A percentile compares a stretch with the other conserved stretches of the same genome.
These are phyloP conservation scores for Heliangelus exortis DNA, from an alignment of 2,797 vertebrate species.

Conservation along the genomic window DNA sequence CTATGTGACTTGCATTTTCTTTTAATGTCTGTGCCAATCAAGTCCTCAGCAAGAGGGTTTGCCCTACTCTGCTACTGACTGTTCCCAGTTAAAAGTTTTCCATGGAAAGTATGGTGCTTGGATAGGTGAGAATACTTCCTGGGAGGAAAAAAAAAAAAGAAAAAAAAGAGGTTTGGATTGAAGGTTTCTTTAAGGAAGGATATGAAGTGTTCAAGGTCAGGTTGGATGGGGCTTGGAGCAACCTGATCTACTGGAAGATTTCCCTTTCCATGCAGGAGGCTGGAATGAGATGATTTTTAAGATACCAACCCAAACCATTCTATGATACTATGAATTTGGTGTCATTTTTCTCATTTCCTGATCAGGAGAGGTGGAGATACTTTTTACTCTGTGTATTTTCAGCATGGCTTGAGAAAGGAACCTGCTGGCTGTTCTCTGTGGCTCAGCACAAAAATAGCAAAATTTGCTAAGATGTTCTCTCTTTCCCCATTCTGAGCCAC, in stretches of 20 bases:
- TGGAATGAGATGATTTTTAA: no score
- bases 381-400: background rate
- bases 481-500: background rate
- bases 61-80: background rate
- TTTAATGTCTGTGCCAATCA: background rate
- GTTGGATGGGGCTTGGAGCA: no score
- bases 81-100: background rate
- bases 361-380: background rate
- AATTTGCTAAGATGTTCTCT: background rate
- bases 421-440: background rate
- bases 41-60: background rate
- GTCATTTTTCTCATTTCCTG: background rate
- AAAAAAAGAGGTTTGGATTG: background rate
- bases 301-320: no score
- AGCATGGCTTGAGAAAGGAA: background rate
- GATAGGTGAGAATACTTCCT: background rate
- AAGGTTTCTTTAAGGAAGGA: background rate
- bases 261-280: no score
- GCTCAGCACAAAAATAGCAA: background rate
- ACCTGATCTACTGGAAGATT: no score
- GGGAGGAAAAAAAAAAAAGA: background rate
- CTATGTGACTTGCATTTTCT: background rate
- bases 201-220: background rate
- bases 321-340: background rate
- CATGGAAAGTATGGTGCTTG: background rate